Conservation (phyloP, 2,888 invertebrate genomes). For the Tolmerus cingulatus region DNA sequence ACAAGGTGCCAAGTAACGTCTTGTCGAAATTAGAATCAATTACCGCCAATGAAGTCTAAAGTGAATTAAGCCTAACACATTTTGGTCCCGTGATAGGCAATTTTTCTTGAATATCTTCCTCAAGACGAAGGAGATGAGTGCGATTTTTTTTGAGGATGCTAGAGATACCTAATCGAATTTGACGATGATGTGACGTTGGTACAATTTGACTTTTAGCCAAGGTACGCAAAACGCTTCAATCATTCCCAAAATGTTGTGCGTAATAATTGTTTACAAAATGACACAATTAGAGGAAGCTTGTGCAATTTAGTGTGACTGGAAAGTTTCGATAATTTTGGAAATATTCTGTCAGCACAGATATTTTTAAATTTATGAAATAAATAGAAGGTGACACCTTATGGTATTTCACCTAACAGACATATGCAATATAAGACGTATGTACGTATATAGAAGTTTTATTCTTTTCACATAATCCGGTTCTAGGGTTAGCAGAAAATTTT, state of each 20-base stretch:
- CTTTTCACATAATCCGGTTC: too few relatives aligned
- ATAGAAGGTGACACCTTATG: neutral
- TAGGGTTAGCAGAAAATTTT: too few relatives aligned
- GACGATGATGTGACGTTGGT: neutral
- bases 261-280: neutral
- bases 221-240: neutral
- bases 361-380: neutral
- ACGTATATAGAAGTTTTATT: too few relatives aligned
- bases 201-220: neutral
- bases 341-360: neutral
- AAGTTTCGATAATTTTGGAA: neutral
- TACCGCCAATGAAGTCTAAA: conserved; percentile 9
- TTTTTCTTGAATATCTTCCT: neutral
- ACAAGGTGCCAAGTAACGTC: neutral
- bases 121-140: neutral
- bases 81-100: neutral
- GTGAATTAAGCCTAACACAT: neutral
- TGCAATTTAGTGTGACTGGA: neutral
- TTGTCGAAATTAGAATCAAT: conserved; percentile 14
- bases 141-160: neutral
- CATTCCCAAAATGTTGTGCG: neutral
- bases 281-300: neutral
- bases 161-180: neutral
- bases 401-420: neutral
- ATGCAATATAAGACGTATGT: too few relatives aligned